phyloP scores from a whole-genome alignment of 2,113 vertebrate species.

The Odontesthes bonariensis region DNA sequence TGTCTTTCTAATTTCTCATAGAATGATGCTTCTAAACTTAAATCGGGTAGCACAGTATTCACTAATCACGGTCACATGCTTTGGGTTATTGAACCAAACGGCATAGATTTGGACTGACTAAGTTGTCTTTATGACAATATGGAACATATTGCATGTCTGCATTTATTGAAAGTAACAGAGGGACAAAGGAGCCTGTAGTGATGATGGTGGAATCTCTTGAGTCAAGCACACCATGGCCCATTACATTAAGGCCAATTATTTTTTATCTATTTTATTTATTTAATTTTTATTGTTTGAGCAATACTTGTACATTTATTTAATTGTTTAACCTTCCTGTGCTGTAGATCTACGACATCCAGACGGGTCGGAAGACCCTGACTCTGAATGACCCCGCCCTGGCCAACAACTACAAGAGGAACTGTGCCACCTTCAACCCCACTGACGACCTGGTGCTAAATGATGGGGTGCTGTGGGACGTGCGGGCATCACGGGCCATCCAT shows the following conservation, averaged over 20 bases:
- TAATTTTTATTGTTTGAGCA: too few relatives aligned
- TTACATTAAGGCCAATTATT: too few relatives aligned
- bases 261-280: too few relatives aligned
- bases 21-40: not conserved
- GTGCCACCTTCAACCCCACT: constrained; percentile 95
- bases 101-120: not conserved
- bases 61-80: not conserved
- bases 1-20: too few relatives aligned
- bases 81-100: not conserved
- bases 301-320: not conserved
- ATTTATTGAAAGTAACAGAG: not conserved
- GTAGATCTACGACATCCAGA: constrained; percentile 99
- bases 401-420: constrained; percentile 99
- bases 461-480: constrained; percentile 97
- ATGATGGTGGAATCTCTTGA: not conserved
- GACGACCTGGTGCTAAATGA: constrained; percentile 99
- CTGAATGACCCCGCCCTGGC: constrained; percentile 93
- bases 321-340: constrained; percentile 3
- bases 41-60: not conserved
- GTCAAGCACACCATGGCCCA: not conserved
- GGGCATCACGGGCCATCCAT: constrained; percentile 91
- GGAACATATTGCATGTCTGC: rapidly evolving
- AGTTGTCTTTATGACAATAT: not conserved
- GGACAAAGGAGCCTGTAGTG: not conserved
- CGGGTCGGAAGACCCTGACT: constrained; percentile 94